Conservation (phyloP, 1,140 invertebrate genomes). For the Dufourea novaeangliae region DNA sequence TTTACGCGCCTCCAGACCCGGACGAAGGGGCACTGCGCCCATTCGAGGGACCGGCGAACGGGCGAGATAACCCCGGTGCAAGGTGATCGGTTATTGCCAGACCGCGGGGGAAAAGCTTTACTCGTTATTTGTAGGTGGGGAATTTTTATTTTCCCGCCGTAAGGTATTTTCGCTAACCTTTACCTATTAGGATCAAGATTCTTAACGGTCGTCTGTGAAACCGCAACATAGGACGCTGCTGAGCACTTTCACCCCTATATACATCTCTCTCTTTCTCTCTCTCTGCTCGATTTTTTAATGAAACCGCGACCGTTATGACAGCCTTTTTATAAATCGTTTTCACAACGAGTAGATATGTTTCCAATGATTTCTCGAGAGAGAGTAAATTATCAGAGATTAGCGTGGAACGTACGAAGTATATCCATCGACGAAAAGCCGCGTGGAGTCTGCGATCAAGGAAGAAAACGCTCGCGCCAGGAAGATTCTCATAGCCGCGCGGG, state of each 20-base stretch:
- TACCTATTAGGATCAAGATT: background rate
- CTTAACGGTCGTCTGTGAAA: too few relatives aligned
- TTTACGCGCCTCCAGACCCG: constrained; percentile 61
- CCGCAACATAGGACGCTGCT: too few relatives aligned
- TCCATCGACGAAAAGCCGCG: background rate
- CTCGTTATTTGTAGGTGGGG: background rate
- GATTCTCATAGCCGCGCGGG: constrained; percentile 32
- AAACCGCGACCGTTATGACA: too few relatives aligned
- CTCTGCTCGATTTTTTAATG: background rate
- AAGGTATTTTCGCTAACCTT: background rate
- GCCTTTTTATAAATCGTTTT: too few relatives aligned
- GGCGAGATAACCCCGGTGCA: constrained; percentile 35
- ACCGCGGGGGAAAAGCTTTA: constrained; percentile 16
- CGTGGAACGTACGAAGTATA: too few relatives aligned
- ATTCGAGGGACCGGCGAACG: constrained; percentile 38
- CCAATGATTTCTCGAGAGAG: too few relatives aligned
- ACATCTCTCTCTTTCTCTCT: background rate
- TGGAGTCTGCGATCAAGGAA: background rate
- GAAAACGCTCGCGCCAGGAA: background rate
- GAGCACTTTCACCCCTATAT: too few relatives aligned
- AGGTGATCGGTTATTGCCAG: constrained; percentile 7
- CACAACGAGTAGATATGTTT: too few relatives aligned
- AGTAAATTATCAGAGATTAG: too few relatives aligned
- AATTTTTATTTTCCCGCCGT: background rate
- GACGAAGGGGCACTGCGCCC: constrained; percentile 53